Base-by-base conservation (phyloP, 2,113 vertebrate species). In the Bambusicola thoracicus region DNA sequence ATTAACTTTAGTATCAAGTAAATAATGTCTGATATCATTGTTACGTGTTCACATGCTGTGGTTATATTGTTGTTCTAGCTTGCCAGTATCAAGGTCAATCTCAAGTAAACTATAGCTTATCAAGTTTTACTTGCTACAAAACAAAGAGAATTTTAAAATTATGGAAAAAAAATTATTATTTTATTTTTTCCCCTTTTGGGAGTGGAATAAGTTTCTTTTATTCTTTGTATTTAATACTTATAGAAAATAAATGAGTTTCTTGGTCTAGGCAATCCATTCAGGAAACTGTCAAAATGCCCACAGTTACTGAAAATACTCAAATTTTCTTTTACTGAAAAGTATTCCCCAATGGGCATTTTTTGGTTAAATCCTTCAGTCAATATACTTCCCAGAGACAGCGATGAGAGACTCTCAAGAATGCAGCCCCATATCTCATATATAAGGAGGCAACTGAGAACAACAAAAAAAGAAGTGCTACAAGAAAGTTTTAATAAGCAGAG, bases 371-470 rank as follows among this genome's bases (percentile, higher is more conserved):
- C 63, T 89, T 85, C 51, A 90, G 81, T 51, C 67, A 87, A 46
- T 65, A 93, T 68, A n/a, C 29, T 66, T 24, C 29, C 46, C 49
- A 58, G 68, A 74, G 73, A 74, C 20, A 93, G n/a, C 40, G 53
- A 65, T 53, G 78, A 89, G 30, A 81, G 41, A 16, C 89, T 90
- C 79, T 46, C 88, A 77, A 95, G 89, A 92, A 93, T 86, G 72
- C 61, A 86, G 14, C 25, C 36, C 59, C 49, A 56, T 29, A 81
- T 38, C 25, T 67, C 70, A 25, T 76, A 58, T 40, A 70, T 36
- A 65, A 59, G 10, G 17, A 34, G 75, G 77, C 49, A 92, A 36
- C 29, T 59, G 67, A 95, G n/a, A 91, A 17, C 25, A 55, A 49
- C 7, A 49, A 49, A 87, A 66, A 58, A 13, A 59, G 21, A 93